phyloP scores from a whole-genome alignment of 2,113 vertebrate genomes.

The Sceloporus tristichus region DNA sequence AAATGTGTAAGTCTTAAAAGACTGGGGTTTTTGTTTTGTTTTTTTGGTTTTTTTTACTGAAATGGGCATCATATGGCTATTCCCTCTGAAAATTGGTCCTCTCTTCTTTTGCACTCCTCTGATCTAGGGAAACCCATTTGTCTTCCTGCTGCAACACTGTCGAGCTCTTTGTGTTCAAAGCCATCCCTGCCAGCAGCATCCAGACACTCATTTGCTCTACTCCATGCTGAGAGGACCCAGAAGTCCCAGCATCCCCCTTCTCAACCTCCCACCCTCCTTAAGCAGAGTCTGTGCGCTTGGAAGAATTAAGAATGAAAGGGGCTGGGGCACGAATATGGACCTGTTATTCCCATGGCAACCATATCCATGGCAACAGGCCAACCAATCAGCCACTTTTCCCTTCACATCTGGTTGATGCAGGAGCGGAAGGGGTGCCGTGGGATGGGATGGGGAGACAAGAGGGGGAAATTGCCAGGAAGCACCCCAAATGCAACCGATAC shows the following conservation, averaged over 20 bases:
- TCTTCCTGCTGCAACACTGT: neutral
- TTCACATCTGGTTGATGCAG: neutral
- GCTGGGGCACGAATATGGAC: conserved; percentile 8
- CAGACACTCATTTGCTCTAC: neutral
- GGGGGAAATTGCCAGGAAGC: neutral
- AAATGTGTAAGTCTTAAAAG: too few relatives aligned
- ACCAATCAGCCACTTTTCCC: conserved; percentile 18
- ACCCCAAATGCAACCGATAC: neutral
- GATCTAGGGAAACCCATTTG: neutral
- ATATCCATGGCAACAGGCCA: conserved; percentile 34
- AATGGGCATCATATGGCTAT: too few relatives aligned
- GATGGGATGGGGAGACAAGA: too few relatives aligned
- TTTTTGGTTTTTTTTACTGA: too few relatives aligned
- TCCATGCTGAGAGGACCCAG: neutral
- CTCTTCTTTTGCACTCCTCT: too few relatives aligned
- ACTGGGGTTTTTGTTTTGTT: too few relatives aligned
- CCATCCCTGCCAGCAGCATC: too few relatives aligned
- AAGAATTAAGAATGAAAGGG: conserved; percentile 16
- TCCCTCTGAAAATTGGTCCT: neutral
- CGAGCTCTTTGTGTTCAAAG: neutral
- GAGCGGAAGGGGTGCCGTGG: too few relatives aligned
- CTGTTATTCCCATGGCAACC: conserved; percentile 37
- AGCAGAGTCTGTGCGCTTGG: conserved; percentile 5
- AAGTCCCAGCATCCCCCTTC: neutral
- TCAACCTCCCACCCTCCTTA: neutral